Evolutionary conservation across 2,113 vertebrate genomes (phyloP).

Genomic region (Reinhardtius hippoglossoides): DNA sequence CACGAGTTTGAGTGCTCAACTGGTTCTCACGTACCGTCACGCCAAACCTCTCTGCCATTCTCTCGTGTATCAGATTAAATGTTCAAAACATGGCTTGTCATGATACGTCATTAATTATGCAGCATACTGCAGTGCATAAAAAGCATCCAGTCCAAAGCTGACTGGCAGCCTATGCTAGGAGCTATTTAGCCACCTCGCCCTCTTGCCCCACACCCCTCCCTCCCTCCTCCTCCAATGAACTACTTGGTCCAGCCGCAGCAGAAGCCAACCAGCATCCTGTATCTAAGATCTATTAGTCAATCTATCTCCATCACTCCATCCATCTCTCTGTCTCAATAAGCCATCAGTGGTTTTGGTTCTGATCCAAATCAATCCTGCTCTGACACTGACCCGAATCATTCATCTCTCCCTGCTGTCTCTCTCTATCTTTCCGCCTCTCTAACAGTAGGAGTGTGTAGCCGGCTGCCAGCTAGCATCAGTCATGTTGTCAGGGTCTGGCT

Average conservation of each 20-base stretch:
- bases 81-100: constrained; percentile 34
- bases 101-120: constrained; percentile 37
- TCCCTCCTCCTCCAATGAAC: neutral
- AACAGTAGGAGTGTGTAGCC: constrained; percentile 78
- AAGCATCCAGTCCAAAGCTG: constrained; percentile 43
- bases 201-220: neutral
- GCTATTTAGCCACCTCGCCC: constrained; percentile 11
- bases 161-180: constrained; percentile 32
- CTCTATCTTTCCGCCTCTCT: constrained; percentile 72
- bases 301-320: constrained; percentile 67
- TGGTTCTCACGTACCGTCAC: constrained; percentile 19
- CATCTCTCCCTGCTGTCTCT: constrained; percentile 73
- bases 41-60: constrained; percentile 29
- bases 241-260: constrained; percentile 57
- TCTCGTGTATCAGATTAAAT: constrained; percentile 37
- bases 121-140: constrained; percentile 35
- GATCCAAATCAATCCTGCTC: constrained; percentile 81
- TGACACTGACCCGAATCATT: constrained; percentile 78
- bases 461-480: constrained; percentile 80
- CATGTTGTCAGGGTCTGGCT: constrained; percentile 77
- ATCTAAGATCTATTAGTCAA: constrained; percentile 79
- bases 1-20: constrained; percentile 34
- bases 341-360: constrained; percentile 81
- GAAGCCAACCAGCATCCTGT: constrained; percentile 70
- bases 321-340: constrained; percentile 77